These are phyloP conservation scores for Helicoverpa armigera DNA, from an alignment of 1,140 invertebrate species.

Conservation along the genomic window DNA sequence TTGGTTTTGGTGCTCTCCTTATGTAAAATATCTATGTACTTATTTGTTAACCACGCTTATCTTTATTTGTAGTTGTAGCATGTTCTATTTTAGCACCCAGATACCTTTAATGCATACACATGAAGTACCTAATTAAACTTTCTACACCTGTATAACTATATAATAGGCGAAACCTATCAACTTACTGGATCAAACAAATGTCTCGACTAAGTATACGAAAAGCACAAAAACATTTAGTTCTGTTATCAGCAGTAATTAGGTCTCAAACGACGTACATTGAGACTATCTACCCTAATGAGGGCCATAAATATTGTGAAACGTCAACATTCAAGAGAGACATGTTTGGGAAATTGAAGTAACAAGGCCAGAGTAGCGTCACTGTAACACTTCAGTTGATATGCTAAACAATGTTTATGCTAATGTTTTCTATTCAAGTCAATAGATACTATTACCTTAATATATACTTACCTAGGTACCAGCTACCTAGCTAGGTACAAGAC, in stretches of 20 bases:
- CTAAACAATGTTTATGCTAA: too few relatives aligned
- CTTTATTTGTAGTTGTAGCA: not conserved
- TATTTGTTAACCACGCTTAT: slow-evolving; percentile 10
- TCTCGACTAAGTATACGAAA: not conserved
- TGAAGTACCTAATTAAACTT: not conserved
- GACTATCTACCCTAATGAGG: slow-evolving; percentile 38
- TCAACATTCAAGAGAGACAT: not conserved
- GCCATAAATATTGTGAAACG: slow-evolving; percentile 15
- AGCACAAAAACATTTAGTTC: not conserved
- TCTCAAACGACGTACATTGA: not conserved
- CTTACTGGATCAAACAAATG: too few relatives aligned
- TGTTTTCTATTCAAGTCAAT: too few relatives aligned
- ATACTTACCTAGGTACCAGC: too few relatives aligned
- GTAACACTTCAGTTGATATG: not conserved
- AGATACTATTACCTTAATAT: too few relatives aligned
- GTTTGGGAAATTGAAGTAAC: not conserved
- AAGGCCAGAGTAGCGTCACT: not conserved
- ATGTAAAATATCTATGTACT: not conserved
- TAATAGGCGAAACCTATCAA: too few relatives aligned
- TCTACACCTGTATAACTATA: not conserved
- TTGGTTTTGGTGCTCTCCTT: slow-evolving; percentile 42
- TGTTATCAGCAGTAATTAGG: not conserved
- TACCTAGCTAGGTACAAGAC: too few relatives aligned
- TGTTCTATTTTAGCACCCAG: not conserved
- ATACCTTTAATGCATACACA: not conserved